A percentile compares a stretch with the other conserved stretches of the same genome.
phyloP scores from a whole-genome alignment of 2,113 vertebrate species.

The Tachysurus vachellii region DNA sequence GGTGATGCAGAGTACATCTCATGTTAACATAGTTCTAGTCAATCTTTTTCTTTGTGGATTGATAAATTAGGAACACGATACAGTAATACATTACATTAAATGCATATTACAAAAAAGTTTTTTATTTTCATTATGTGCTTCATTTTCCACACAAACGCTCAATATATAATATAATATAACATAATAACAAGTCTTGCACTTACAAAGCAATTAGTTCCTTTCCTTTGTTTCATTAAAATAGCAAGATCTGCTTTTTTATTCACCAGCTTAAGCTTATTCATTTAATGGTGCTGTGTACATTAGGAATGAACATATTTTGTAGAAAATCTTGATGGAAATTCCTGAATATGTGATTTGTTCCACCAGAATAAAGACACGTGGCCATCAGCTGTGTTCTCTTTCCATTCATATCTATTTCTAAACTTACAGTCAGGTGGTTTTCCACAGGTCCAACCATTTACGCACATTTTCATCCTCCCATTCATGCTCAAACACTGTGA shows the following conservation, averaged over 20 bases:
- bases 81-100: neutral
- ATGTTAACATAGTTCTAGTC: neutral
- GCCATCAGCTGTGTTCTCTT: slow-evolving; percentile 11
- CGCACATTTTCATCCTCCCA: neutral
- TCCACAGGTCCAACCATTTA: neutral
- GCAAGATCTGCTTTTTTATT: neutral
- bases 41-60: neutral
- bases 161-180: neutral
- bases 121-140: slow-evolving; percentile 2
- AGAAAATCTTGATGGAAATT: neutral
- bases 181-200: neutral
- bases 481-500: neutral
- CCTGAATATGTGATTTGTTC: neutral
- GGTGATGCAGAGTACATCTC: neutral
- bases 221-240: neutral
- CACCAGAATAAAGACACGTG: slow-evolving; percentile 16
- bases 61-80: neutral
- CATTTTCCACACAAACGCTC: neutral
- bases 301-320: neutral
- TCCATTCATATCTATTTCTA: neutral
- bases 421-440: slow-evolving; percentile 1
- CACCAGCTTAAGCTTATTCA: neutral
- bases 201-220: neutral
- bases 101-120: neutral
- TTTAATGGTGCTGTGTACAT: slow-evolving; percentile 11